Base-by-base conservation (phyloP, 2,113 vertebrate genomes). In the Syrmaticus mikado region DNA sequence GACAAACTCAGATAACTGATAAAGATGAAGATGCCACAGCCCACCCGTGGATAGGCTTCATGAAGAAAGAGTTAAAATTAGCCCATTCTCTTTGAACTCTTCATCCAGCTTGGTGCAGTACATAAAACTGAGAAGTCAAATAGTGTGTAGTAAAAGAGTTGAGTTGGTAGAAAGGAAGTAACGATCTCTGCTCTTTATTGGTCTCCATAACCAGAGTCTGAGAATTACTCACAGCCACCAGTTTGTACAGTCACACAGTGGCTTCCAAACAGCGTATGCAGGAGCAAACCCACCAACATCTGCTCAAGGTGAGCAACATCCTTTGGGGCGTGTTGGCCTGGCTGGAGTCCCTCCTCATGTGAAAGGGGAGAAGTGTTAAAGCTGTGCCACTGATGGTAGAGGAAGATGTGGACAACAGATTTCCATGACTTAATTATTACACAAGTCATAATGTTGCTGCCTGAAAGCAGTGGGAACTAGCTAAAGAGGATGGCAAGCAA, bases 61-160 rank as follows among this genome's bases (percentile, higher is more conserved):
- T 89, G 45, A 36, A 87, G 61, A 95, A 92, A 94, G 70, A 94
- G 50, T 83, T 91, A 92, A 65, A 93, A 95, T 90, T 90, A 93
- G 80, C 62, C 70, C 76, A 84, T 88, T 57, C 74, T 16, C 52
- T 88, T 84, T 91, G 71, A 92, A 72, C 43, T 79, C 62, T 70
- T 95, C 74, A 74, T 73, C 89, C 85, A 82, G 52, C 71, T 94
- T 55, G 61, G 60, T 73, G 66, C 36, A 84, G 87, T 82, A 58
- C 85, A 93, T 97, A 94, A 91, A 93, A 73, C 43, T 55, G 48
- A 53, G 40, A 88, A 86, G 62, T 91, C 73, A 83, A 81, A 88
- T 21, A 65, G 52, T 41, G 17, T 55, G 41, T 43, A 91, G 60
- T 91, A 88, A 94, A 97, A 95, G 72, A 95, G 21, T n/a, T 83